Conservation (phyloP, 2,797 vertebrate genomes). For the Melanotaenia trifasciata region DNA sequence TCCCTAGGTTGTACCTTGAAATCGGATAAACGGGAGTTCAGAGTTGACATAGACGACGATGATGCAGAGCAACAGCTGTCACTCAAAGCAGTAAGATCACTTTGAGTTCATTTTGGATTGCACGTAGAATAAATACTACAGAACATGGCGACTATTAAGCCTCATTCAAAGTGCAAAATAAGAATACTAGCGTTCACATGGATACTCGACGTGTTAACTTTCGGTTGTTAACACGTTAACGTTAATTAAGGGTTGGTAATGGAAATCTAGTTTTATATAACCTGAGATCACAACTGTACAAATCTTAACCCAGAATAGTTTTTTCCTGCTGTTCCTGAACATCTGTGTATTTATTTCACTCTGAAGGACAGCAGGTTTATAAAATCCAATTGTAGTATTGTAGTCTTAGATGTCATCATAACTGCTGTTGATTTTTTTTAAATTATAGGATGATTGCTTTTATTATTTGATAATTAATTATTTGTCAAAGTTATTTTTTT, state of each 20-base stretch:
- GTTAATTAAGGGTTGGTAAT: too few relatives aligned
- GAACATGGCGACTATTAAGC: neutral
- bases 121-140: neutral
- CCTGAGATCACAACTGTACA: neutral
- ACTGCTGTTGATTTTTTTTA: neutral
- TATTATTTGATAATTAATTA: too few relatives aligned
- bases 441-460: too few relatives aligned
- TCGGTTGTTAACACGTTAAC: too few relatives aligned
- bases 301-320: neutral
- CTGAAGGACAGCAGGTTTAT: neutral
- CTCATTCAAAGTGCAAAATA: neutral
- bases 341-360: neutral
- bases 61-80: conserved; percentile 87
- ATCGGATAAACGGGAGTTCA: conserved; percentile 83
- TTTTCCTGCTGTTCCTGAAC: neutral
- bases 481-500: too few relatives aligned
- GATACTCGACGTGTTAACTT: neutral
- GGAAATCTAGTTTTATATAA: neutral
- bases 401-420: neutral
- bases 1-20: conserved; percentile 82
- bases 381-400: neutral
- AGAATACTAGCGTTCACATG: neutral
- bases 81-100: conserved; percentile 82
- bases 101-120: neutral
- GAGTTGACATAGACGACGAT: conserved; percentile 82